phyloP scores from a whole-genome alignment of 1,140 invertebrate species.

The Zaprionus taronus region DNA sequence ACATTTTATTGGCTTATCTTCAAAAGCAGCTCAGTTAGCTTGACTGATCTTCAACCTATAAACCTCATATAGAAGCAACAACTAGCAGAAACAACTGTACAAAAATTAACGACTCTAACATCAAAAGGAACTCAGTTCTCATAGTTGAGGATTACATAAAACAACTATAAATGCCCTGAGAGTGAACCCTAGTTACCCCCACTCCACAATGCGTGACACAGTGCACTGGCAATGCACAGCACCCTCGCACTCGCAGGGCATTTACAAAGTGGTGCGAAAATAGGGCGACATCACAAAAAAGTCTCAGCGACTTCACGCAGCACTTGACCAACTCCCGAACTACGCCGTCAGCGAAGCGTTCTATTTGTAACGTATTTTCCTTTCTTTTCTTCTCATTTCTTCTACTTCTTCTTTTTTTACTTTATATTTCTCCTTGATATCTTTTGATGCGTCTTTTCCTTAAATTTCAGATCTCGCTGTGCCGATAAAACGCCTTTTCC shows the following conservation, averaged over 20 bases:
- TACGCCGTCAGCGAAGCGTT: constrained; percentile 60
- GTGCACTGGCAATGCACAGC: not conserved
- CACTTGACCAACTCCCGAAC: constrained; percentile 68
- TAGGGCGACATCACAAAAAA: constrained; percentile 62
- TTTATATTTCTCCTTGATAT: constrained; percentile 34
- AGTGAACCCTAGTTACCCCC: not conserved
- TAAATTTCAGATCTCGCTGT: constrained; percentile 46
- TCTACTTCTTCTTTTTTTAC: not conserved
- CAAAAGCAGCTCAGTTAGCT: not conserved
- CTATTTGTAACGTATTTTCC: constrained; percentile 77
- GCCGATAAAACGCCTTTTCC: constrained; percentile 71
- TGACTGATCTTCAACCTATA: not conserved
- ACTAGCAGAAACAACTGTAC: not conserved
- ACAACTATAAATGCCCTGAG: not conserved
- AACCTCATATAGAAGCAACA: not conserved
- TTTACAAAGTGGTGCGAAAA: constrained; percentile 49
- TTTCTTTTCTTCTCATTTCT: not conserved
- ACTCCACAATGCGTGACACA: not conserved
- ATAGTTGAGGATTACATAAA: not conserved
- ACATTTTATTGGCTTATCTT: too few relatives aligned
- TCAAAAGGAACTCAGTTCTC: not conserved
- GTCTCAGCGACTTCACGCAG: constrained; percentile 42
- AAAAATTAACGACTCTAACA: not conserved
- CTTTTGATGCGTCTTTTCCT: constrained; percentile 23
- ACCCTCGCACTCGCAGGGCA: constrained; percentile 20